These are phyloP conservation scores for Anser brachyrhynchus DNA, from an alignment of 2,113 vertebrate species.

Conservation along the genomic window DNA sequence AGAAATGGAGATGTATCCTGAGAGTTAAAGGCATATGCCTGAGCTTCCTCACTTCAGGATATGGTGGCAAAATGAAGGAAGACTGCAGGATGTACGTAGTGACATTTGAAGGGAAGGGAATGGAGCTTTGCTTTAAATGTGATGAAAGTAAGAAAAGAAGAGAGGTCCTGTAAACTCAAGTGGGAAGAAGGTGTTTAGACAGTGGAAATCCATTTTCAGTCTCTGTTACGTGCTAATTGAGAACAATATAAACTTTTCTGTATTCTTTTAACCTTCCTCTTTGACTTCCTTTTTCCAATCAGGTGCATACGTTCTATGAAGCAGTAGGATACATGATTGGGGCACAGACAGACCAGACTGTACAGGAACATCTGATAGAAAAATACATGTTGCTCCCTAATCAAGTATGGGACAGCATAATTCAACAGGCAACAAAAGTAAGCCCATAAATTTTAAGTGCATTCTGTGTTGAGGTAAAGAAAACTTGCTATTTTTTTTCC, in stretches of 20 bases:
- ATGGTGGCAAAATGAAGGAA: background rate
- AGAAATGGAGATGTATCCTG: no score
- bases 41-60: background rate
- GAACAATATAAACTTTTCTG: background rate
- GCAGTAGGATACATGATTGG: constrained; percentile 99
- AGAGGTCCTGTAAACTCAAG: background rate
- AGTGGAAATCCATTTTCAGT: background rate
- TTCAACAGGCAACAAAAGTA: constrained; percentile 99
- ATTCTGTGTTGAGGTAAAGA: background rate
- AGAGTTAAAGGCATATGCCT: background rate
- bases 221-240: background rate
- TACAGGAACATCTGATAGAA: constrained; percentile 98
- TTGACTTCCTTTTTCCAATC: background rate
- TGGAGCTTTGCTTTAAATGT: background rate
- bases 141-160: background rate
- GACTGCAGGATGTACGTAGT: background rate
- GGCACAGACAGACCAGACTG: constrained; percentile 96
- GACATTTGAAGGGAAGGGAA: background rate
- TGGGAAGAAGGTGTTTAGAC: background rate
- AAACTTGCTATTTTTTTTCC: background rate
- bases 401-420: constrained; percentile 99
- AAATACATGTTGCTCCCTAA: constrained; percentile 99
- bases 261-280: background rate
- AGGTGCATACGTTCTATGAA: constrained; percentile 99
- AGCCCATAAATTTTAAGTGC: constrained; percentile 12